Base-by-base conservation (phyloP, 2,888 invertebrate species). In the Chaitophorus viminalis region DNA sequence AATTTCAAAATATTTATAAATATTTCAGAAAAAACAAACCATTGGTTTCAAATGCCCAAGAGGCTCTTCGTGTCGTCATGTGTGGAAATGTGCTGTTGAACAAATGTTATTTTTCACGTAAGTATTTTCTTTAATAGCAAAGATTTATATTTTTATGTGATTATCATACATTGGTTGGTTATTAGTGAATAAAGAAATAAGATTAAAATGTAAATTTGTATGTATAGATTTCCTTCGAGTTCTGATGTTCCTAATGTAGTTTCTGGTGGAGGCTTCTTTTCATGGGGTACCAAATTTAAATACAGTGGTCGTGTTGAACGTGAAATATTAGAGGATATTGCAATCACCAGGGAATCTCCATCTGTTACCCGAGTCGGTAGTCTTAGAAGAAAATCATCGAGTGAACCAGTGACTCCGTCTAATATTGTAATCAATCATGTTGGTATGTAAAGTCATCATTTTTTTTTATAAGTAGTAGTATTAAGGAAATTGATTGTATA, bases 61-160 rank as follows among this genome's bases (percentile, higher is more conserved):
- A 90, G 96, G 96, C 78, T 95, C 96, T 75, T 95, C 97, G 84
- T 98, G 98, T 91, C 95, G 98, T 90, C 98, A 99, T 92, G 95
- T 99, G 89, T 99, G 99, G 99, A 95, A 97, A 91, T 98, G 98
- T 93, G 98, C 98, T 79, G 97, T 99, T 90, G 98, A 99, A 91
- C 99, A 99, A 92, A 97, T 98, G 95, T 93, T 98, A 90, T 99
- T 99, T 93, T 99, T 98, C 92, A 99, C 98, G 98, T 98, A 93
- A 95, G 95, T 93, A 9, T 39, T 46, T 68, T 78, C 14, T 46
- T 46, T 46, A 46, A 46, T 46, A 46, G 46, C 14, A 11, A 14
- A 46, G 3, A 46, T 14, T 14, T 46, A 54, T 78, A n/a, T 82
- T 54, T 52, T 65, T 76, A 46, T 46, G n/a, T n/a, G n/a, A n/a